Base-by-base conservation (phyloP, 2,888 invertebrate species). In the Morpho achilles region DNA sequence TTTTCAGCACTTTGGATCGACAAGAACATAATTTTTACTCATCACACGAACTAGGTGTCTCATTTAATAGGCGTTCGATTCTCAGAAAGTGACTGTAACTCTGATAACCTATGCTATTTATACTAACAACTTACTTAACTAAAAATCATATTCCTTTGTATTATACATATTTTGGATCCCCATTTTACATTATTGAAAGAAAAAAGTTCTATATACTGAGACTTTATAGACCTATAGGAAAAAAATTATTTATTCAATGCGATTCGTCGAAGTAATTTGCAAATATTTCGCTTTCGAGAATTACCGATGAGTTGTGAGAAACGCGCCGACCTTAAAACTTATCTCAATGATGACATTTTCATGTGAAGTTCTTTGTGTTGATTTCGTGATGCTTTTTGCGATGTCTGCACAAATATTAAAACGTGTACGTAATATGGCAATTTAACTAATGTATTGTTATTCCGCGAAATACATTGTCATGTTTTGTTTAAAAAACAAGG, bases 221-320 rank as follows among this genome's bases (percentile, higher is more conserved):
- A 32, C 32, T 32, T 32, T 32, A 32, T 32, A 32, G 4, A 42
- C 7, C 16, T 41, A 41, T 44, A 43, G 32, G 39, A 54, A 56
- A 54, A 55, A 59, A 51, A 50, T 53, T 49, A 49, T 52, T 69
- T 69, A 60, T 65, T 61, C 65, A 66, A 67, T 57, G 23, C 49
- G 10, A 55, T 63, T 67, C 64, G 53, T 47, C 56, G 63, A 64
- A 70, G 57, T 53, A 54, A 65, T 64, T 63, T 47, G 58, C 58
- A 48, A 56, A 57, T 47, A 60, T 55, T 58, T 61, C 53, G 59
- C 57, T 70, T 68, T 65, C 62, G 58, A 63, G 68, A 68, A 67
- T 52, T 56, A 50, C 56, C 61, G 64, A 64, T 67, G 68, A 59
- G 58, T 51, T 61, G 58, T 69, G 65, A 62, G 61, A 60, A 67